Base-by-base conservation (phyloP, 2,797 vertebrate species). In the Rhabdomys pumilio region DNA sequence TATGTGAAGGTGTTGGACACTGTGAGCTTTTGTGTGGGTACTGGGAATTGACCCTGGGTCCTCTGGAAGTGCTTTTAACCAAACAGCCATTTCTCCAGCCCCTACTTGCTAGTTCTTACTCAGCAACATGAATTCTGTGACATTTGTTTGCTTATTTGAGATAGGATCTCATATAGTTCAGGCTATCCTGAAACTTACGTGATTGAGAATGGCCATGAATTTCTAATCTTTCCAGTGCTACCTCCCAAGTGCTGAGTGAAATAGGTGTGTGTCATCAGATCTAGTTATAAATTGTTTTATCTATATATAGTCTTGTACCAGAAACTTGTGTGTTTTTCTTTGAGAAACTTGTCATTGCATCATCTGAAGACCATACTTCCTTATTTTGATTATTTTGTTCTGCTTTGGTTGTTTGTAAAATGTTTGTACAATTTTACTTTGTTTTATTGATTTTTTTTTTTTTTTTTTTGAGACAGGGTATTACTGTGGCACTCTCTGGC, bases 301-400 rank as follows among this genome's bases (percentile, higher is more conserved):
- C 7, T 84, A n/a, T 80, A 29, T 55, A 3, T 81, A 90, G 41
- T 75, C 55, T 96, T 96, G 53, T 44, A 50, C 31, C 24, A 90
- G 63, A 91, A 95, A 95, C 38, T 29, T 90, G 41, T 83, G 4
- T 82, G 76, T 26, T 97, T 96, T 95, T 95, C 81, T 96, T 76
- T 93, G 83, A 95, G 44, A 94, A 96, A 47, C 61, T 91, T 96
- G 24, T 2, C 22, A 77, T 96, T 96, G 90, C 91, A 79, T 96
- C 90, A 97, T 73, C 34, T 75, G 67, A 95, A 95, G 59, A 76
- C 53, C 41, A 76, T 38, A 97, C 96, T 97, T 98, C 95, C 97
- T 96, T 97, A 88, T 97, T 97, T 95, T 95, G 88, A 91, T 96
- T 95, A 93, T 90, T 97, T 96, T 96, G 95, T 97, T 97, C 87